phyloP scores from a whole-genome alignment of 2,888 invertebrate genomes.

The Drosophila subquinaria region DNA sequence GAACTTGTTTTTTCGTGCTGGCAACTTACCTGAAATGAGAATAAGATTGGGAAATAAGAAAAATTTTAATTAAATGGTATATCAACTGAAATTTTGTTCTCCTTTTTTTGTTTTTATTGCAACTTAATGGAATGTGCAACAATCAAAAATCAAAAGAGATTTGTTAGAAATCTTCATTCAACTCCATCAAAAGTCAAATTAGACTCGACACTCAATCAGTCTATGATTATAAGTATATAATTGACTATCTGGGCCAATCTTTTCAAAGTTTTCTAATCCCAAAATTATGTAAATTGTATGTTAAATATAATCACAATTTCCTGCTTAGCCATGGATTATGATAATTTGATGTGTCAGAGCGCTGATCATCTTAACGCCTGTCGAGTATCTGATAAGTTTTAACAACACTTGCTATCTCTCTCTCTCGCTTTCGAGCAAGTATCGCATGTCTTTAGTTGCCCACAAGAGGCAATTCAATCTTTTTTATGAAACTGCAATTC shows the following conservation, averaged over 20 bases:
- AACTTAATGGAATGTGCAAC: conserved; percentile 21
- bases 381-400: conserved; percentile 27
- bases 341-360: conserved; percentile 38
- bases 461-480: conserved; percentile 50
- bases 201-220: neutral
- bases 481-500: conserved; percentile 40
- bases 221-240: conserved; percentile 5
- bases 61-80: conserved; percentile 76
- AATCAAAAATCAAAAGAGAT: neutral
- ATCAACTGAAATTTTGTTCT: conserved; percentile 22
- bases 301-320: conserved; percentile 29
- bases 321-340: conserved; percentile 43
- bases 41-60: conserved; percentile 25
- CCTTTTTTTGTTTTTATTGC: conserved; percentile 22
- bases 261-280: neutral
- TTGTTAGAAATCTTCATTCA: neutral
- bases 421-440: neutral
- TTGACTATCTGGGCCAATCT: neutral
- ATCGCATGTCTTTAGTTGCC: conserved; percentile 43
- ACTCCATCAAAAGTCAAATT: conserved; percentile 1
- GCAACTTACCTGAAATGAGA: conserved; percentile 73
- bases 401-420: conserved; percentile 2
- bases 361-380: conserved; percentile 53
- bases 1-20: conserved; percentile 37
- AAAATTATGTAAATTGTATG: conserved; percentile 18